A percentile compares a stretch with the other conserved stretches of the same genome.
These are phyloP conservation scores for Acanthisitta chloris DNA, from an alignment of 2,113 vertebrate species.

Conservation along the genomic window DNA sequence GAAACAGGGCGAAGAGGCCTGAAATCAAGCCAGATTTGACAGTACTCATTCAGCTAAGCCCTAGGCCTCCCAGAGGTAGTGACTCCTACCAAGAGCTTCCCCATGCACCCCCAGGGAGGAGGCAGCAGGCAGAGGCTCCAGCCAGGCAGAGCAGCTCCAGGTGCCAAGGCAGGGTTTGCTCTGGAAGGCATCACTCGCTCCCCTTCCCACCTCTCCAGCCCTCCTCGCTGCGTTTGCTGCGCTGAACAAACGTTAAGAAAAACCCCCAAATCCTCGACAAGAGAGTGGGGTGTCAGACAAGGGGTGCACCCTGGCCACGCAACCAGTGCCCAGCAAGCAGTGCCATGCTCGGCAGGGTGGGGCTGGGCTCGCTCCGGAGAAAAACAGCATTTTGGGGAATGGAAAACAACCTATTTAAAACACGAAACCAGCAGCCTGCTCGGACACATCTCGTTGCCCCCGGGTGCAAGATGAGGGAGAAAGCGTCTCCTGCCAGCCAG, in stretches of 20 bases:
- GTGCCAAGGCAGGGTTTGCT: background rate
- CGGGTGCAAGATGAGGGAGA: background rate
- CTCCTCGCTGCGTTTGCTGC: accelerated
- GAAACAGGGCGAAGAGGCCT: background rate
- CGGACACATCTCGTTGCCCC: background rate
- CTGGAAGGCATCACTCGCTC: background rate
- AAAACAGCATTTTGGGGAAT: background rate
- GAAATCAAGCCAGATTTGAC: background rate
- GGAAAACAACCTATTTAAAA: background rate
- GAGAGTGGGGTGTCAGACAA: background rate
- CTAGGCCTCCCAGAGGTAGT: background rate
- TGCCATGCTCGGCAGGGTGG: background rate
- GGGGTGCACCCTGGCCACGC: background rate
- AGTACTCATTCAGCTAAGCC: background rate
- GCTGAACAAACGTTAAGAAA: background rate
- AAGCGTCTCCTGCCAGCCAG: background rate
- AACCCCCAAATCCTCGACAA: background rate
- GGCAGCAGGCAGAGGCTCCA: background rate
- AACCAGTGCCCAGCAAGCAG: background rate
- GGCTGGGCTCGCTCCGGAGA: background rate
- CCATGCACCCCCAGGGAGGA: accelerated
- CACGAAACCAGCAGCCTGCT: background rate
- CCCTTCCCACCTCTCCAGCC: background rate
- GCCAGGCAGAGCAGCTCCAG: background rate
- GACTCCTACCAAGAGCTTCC: no score